Evolutionary conservation across 2,113 vertebrate genomes (phyloP), one percentile per base, ranked within the genome.

Genomic region (Alaudala cheleensis): DNA sequence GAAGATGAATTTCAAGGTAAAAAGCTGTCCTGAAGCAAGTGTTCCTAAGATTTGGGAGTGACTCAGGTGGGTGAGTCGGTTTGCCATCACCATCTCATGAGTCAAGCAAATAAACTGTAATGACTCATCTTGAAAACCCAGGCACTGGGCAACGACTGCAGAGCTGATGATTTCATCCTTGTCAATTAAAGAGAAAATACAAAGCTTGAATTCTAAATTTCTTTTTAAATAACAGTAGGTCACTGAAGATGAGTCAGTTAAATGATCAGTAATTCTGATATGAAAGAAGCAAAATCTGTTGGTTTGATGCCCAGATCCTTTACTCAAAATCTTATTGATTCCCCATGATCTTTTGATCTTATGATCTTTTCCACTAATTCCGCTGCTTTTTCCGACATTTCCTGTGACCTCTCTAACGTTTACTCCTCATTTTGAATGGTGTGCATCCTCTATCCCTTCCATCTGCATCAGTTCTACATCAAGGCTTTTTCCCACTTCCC

Each of bases 91-190:
- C 25, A 78, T 50, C 19, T 72, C 76, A 80, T 94, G 90, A 91
- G 80, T 84, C 77, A 95, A 90, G 33, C 9, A 86, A 86, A 96
- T 83, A 83, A 95, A 85, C 71, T 40, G 34, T 31, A 77, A n/a
- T 91, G 81, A 90, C 18, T 11, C 70, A 88, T 44, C 94, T 73
- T 91, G 69, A 81, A 88, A 94, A 90, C 20, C 16, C 34, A 71
- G n/a, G 49, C 72, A 80, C 39, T 49, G 64, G 26, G 81, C 54
- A 62, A 73, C 0, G 2, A 47, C 49, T 70, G 33, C 12, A 51
- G 20, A 70, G 33, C 21, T 87, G 53, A 53, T 65, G 29, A 51
- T 40, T 92, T 91, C 54, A 50, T 80, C 45, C 47, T 29, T 60
- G 40, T 47, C 51, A 81, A 42, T 77, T 88, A 93, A 3, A 81